Evolutionary conservation across 2,888 invertebrate species (phyloP).

Genomic region (Odontothrips loti): DNA sequence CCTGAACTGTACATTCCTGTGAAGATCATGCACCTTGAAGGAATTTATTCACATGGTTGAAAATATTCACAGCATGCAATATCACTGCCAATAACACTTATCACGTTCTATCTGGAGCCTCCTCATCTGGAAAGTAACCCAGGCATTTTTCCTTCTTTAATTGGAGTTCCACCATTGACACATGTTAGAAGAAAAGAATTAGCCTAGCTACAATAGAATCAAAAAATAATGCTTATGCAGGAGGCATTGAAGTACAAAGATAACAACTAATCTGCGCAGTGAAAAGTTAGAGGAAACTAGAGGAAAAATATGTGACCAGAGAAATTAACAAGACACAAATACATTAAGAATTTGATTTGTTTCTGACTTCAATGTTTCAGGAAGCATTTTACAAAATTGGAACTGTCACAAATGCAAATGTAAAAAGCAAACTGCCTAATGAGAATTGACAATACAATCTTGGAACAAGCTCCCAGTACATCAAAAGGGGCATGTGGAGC

Average conservation of each 20-base stretch:
- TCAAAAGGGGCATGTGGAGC: neutral
- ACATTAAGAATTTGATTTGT: too few relatives aligned
- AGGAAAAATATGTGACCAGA: neutral
- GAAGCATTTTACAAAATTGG: neutral
- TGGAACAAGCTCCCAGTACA: neutral
- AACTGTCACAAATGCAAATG: neutral
- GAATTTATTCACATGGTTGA: neutral
- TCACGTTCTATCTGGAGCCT: neutral
- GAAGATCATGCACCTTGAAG: neutral
- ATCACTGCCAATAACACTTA: neutral
- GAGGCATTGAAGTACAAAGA: neutral
- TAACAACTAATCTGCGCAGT: too few relatives aligned
- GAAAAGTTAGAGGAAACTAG: too few relatives aligned
- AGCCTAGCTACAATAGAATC: neutral
- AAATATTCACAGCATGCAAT: conserved; percentile 8
- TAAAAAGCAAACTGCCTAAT: neutral
- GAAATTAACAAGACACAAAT: too few relatives aligned
- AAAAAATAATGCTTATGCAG: neutral
- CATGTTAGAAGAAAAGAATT: neutral
- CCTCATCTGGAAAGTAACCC: neutral
- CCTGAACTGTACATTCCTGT: neutral
- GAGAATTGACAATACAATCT: neutral
- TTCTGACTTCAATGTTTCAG: neutral
- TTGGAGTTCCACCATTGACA: neutral
- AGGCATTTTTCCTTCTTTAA: neutral